Evolutionary conservation across 2,888 invertebrate genomes (phyloP).

Genomic region (Dinocampus coccinellae): DNA sequence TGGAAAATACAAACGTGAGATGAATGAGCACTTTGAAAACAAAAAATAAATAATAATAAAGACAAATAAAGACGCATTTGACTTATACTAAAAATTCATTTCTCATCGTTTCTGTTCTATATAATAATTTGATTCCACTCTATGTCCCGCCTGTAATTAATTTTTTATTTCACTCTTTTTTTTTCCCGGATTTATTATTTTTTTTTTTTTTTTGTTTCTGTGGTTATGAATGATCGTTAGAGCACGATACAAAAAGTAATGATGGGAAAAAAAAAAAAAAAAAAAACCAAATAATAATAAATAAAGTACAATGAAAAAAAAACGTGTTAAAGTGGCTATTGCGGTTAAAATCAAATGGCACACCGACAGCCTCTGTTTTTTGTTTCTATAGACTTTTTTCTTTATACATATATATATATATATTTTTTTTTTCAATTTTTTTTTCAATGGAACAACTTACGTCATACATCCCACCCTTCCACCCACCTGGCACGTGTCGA

Average conservation of each 20-base stretch:
- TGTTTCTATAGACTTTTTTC: slow-evolving; percentile 13
- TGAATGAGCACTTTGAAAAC: no score
- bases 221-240: background rate
- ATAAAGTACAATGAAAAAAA: no score
- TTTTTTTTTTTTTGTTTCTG: background rate
- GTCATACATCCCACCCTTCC: slow-evolving; percentile 15
- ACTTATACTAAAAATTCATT: no score
- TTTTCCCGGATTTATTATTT: background rate
- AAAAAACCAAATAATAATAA: no score
- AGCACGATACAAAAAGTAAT: background rate
- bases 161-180: background rate
- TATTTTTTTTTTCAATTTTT: background rate
- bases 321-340: slow-evolving; percentile 23
- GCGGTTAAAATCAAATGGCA: slow-evolving; percentile 14
- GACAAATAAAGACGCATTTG: no score
- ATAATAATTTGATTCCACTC: background rate
- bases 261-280: background rate
- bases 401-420: no score
- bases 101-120: no score
- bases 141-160: background rate
- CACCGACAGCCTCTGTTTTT: background rate
- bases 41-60: no score
- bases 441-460: slow-evolving; percentile 23
- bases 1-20: no score
- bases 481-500: slow-evolving; percentile 38